Conservation (phyloP, 2,113 vertebrate genomes). For the Albula goreensis region DNA sequence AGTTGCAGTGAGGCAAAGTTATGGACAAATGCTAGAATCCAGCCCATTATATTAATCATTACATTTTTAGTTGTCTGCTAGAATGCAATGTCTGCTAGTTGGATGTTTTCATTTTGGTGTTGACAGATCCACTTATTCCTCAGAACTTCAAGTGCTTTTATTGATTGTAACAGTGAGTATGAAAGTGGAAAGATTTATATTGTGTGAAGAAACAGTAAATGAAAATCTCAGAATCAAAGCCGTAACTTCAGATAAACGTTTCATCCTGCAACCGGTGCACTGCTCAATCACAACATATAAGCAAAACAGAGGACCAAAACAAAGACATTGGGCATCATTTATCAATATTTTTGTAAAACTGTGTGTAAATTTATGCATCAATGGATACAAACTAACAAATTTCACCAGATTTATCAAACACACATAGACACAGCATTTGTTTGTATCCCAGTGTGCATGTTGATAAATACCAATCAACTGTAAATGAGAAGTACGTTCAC, state of each 20-base stretch:
- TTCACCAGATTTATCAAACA: too few relatives aligned
- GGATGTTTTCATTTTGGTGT: constrained; percentile 23
- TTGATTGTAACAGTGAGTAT: neutral
- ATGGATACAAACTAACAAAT: too few relatives aligned
- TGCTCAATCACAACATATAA: too few relatives aligned
- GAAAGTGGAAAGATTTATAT: neutral
- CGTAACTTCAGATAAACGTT: too few relatives aligned
- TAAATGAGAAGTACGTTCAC: too few relatives aligned
- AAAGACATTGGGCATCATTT: too few relatives aligned
- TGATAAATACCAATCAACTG: too few relatives aligned
- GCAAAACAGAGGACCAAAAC: too few relatives aligned
- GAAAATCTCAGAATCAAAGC: neutral
- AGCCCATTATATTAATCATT: constrained; percentile 23
- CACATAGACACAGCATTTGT: too few relatives aligned
- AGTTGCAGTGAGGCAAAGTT: constrained; percentile 14
- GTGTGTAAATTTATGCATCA: too few relatives aligned
- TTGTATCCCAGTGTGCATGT: too few relatives aligned
- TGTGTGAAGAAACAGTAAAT: neutral
- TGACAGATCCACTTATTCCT: neutral
- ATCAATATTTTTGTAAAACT: neutral
- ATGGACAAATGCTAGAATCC: constrained; percentile 35
- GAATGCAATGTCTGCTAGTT: constrained; percentile 31
- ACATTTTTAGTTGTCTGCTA: constrained; percentile 33
- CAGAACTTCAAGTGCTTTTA: neutral
- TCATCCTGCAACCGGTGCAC: too few relatives aligned